Evolutionary conservation across 2,113 vertebrate genomes (phyloP).

Genomic region (Pandion haliaetus): DNA sequence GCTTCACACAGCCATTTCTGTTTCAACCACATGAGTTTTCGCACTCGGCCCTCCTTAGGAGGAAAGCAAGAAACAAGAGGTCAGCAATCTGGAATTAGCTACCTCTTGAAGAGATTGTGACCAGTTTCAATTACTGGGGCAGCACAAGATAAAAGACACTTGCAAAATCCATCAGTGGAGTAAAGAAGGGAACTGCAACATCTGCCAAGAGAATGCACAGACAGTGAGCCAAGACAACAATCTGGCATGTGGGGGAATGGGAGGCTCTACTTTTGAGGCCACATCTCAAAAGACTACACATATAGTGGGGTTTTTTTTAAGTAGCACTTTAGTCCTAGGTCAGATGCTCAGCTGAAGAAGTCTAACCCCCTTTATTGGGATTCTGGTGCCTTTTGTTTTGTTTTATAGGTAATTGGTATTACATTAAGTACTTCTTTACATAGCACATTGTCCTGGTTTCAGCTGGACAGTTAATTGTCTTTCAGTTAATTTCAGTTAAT

Average conservation of each 20-base stretch:
- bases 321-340: not conserved
- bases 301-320: not conserved
- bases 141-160: not conserved
- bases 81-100: not conserved
- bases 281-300: not conserved
- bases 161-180: not conserved
- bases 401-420: not conserved
- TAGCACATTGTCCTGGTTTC: not conserved
- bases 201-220: not conserved
- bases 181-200: not conserved
- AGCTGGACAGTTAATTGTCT: too few species aligned
- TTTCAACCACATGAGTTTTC: not conserved
- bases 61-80: not conserved
- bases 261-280: not conserved
- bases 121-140: not conserved
- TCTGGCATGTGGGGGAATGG: not conserved
- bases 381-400: not conserved
- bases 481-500: too few species aligned
- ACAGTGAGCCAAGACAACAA: not conserved
- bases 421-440: not conserved
- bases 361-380: not conserved
- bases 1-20: not conserved
- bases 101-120: not conserved
- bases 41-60: not conserved
- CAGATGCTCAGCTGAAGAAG: not conserved